phyloP scores from a whole-genome alignment of 2,888 invertebrate species.

The Rutpela maculata region DNA sequence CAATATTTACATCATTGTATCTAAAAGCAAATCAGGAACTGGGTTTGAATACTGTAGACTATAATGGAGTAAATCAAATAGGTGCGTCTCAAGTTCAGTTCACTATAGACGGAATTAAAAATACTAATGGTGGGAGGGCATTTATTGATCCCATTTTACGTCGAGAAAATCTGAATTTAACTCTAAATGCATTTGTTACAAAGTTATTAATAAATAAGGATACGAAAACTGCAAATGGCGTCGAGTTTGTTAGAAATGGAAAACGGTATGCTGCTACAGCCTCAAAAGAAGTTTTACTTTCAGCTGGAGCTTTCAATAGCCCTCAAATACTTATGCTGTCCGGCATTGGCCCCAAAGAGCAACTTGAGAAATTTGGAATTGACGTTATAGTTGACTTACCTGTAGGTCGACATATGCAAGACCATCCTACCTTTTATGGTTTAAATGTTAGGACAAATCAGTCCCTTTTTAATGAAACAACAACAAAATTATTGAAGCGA shows the following conservation, averaged over 20 bases:
- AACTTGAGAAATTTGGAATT: neutral
- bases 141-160: constrained; percentile 70
- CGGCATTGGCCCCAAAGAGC: constrained; percentile 66
- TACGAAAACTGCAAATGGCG: constrained; percentile 81
- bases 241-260: constrained; percentile 84
- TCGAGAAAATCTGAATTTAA: constrained; percentile 84
- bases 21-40: constrained; percentile 85
- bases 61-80: constrained; percentile 79
- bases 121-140: constrained; percentile 77
- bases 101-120: constrained; percentile 84
- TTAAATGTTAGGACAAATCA: constrained; percentile 38
- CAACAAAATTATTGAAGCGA: neutral
- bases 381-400: constrained; percentile 12
- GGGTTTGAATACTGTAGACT: constrained; percentile 84
- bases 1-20: constrained; percentile 73
- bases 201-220: constrained; percentile 81
- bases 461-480: constrained; percentile 32
- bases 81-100: constrained; percentile 76
- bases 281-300: constrained; percentile 86
- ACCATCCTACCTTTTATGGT: neutral
- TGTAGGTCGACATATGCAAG: constrained; percentile 13
- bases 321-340: constrained; percentile 89
- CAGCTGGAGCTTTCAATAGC: constrained; percentile 89
- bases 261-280: constrained; percentile 80
- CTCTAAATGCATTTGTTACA: constrained; percentile 85